A percentile compares a stretch with the other conserved stretches of the same genome.
Conservation (phyloP, 2,113 vertebrate genomes). For the Marmota monax region DNA sequence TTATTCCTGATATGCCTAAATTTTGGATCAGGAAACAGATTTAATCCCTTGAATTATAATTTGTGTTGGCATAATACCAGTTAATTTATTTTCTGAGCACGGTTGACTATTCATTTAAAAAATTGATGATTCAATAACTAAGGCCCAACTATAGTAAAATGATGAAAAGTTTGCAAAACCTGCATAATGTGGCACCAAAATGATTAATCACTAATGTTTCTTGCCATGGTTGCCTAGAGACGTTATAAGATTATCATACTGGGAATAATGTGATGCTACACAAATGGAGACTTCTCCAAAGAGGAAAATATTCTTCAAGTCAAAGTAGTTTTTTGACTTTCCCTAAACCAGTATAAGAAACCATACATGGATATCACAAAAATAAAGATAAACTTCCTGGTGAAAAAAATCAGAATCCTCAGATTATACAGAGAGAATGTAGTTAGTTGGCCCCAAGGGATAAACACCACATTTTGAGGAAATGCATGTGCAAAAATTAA, state of each 20-base stretch:
- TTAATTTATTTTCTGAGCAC: constrained; percentile 18
- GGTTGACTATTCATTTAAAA: not conserved
- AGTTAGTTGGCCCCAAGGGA: not conserved
- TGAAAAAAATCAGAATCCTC: not conserved
- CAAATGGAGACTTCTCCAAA: not conserved
- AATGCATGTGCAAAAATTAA: not conserved
- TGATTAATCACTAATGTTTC: not conserved
- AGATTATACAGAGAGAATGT: not conserved
- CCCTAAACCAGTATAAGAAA: not conserved
- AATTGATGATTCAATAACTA: not conserved
- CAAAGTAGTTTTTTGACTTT: not conserved
- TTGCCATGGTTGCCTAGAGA: not conserved
- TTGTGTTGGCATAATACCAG: not conserved
- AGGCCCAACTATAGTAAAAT: not conserved
- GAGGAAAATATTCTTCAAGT: not conserved
- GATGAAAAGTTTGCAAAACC: not conserved
- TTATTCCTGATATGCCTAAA: not conserved
- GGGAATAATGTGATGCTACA: not conserved
- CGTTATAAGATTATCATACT: not conserved
- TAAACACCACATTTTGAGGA: not conserved
- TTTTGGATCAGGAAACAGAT: not conserved
- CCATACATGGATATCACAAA: not conserved
- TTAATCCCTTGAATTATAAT: not conserved
- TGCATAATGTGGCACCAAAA: not conserved
- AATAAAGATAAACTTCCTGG: not conserved